Evolutionary conservation across 1,140 invertebrate genomes (phyloP).

Genomic region (Aphaenogaster ashmeadi): DNA sequence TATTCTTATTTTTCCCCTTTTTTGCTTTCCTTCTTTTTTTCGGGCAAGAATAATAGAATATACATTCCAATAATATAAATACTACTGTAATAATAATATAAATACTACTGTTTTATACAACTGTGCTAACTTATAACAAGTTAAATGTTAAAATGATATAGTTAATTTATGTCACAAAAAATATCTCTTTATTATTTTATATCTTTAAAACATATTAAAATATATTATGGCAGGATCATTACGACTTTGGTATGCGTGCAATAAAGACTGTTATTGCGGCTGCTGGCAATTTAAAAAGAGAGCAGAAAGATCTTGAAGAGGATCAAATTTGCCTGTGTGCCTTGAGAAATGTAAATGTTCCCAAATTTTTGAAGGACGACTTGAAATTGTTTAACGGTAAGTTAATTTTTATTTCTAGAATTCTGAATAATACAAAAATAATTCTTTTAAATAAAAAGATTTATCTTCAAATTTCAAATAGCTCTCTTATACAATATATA

Average conservation of each 20-base stretch:
- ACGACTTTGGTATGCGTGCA: conserved; percentile 88
- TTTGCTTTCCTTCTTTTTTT: background rate
- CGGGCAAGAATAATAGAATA: background rate
- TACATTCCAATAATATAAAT: background rate
- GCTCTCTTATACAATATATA: no score
- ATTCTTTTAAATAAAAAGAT: no score
- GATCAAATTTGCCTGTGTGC: conserved; percentile 88
- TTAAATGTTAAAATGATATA: conserved; percentile 13
- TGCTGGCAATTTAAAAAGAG: conserved; percentile 90
- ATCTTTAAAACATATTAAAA: background rate
- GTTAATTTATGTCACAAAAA: background rate
- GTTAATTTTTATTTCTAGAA: background rate
- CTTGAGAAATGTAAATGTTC: conserved; percentile 91
- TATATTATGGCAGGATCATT: conserved; percentile 85
- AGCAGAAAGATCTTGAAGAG: conserved; percentile 89
- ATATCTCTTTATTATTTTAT: background rate
- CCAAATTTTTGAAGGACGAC: conserved; percentile 91
- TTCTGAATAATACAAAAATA: background rate
- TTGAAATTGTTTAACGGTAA: conserved; percentile 90
- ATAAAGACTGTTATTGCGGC: conserved; percentile 91
- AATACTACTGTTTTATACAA: background rate
- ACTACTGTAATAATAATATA: background rate
- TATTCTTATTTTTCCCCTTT: conserved; percentile 50
- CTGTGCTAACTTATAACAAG: background rate
- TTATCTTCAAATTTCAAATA: no score